Base-by-base conservation (phyloP, 2,113 vertebrate genomes). In the Mobula birostris region DNA sequence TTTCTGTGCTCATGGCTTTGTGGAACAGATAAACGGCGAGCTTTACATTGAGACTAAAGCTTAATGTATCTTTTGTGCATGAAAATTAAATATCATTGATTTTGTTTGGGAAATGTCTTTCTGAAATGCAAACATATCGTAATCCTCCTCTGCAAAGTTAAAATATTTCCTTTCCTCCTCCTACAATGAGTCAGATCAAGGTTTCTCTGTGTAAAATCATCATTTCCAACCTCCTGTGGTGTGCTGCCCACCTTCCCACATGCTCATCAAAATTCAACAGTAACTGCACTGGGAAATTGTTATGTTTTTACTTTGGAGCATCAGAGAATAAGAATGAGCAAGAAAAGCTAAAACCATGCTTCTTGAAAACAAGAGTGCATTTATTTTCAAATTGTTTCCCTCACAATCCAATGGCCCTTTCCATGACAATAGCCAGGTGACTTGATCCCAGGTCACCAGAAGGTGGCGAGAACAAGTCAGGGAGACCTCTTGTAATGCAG, bases 181-280 rank as follows among this genome's bases (percentile, higher is more conserved):
- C 56, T 61, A 61, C 83, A 87, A 61, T 63, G 19, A 92, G 66
- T 92, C 63, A 92, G 32, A 70, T 70, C 29, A 70, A 70, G 66
- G 32, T 92, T 21, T 92, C 61, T 24, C 8, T 7, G 14, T 87
- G 48, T 87, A 92, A 92, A 32, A 66, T 90, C 58, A 36, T 68
- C n/a, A 68, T 68, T 91, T 63, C 27, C 48, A 63, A 61, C 36
- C 70, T 63, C 66, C 88, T 24, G 88, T 5, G 27, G 83, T 29
- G 83, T 87, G 83, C 83, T n/a, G 83, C 58, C 24, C 83, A 61
- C 88, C 66, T 70, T 70, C 63, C 88, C 88, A 70, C 88, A 92
- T 17, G 9, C 61, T 92, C 88, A 70, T 92, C 36, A 72, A 92
- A 92, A 72, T 92, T 68, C 36, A 92, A 70, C 63, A 70, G 66